Evolutionary conservation across 2,888 invertebrate species (phyloP).

Genomic region (Agrochola circellaris): DNA sequence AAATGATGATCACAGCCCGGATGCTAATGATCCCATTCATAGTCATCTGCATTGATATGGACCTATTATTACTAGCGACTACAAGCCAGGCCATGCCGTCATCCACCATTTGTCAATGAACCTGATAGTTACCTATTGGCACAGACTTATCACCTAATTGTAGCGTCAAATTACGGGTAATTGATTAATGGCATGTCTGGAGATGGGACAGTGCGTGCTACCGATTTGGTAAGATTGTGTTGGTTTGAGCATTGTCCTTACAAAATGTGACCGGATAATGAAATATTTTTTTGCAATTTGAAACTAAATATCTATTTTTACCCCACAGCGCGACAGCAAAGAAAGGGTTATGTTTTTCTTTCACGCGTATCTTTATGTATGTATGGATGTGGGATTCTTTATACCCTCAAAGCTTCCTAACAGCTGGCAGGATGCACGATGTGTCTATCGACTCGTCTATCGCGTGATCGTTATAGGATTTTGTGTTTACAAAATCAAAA

Average conservation of each 20-base stretch:
- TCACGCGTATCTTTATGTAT: background rate
- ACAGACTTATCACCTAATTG: conserved; percentile 72
- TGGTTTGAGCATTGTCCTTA: background rate
- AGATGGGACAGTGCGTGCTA: background rate
- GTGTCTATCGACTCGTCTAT: background rate
- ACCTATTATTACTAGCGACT: conserved; percentile 79
- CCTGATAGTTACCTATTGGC: conserved; percentile 67
- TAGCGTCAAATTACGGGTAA: conserved; percentile 60
- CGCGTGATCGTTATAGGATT: background rate
- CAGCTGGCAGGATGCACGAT: no score
- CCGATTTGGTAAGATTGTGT: background rate
- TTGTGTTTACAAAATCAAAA: no score
- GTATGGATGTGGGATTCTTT: no score
- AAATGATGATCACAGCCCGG: conserved; percentile 80
- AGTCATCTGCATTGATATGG: conserved; percentile 85
- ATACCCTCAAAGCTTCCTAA: no score
- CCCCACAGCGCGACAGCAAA: no score
- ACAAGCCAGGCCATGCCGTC: conserved; percentile 71
- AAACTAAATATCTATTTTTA: no score
- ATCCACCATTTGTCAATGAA: conserved; percentile 71
- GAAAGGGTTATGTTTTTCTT: no score
- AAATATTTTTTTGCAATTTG: background rate
- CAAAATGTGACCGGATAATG: background rate
- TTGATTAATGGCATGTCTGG: conserved; percentile 49
- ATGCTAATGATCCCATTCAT: conserved; percentile 88